Evolutionary conservation across 2,888 invertebrate genomes (phyloP).

Genomic region (Thecophora atra): DNA sequence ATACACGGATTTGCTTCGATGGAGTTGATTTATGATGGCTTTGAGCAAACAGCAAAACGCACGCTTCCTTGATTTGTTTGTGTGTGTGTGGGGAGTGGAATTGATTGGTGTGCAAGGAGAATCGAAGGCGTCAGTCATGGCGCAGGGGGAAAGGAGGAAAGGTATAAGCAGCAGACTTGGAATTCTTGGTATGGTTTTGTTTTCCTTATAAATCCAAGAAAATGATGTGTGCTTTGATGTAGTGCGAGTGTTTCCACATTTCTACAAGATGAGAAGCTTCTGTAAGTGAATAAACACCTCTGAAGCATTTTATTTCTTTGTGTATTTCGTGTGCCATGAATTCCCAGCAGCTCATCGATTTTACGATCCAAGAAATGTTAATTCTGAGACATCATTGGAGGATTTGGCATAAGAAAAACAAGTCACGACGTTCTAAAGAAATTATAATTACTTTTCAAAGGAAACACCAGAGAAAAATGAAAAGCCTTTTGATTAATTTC

Average conservation of each 20-base stretch:
- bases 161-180: neutral
- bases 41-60: conserved; percentile 16
- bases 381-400: no score
- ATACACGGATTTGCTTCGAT: neutral
- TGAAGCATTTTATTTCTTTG: no score
- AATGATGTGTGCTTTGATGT: conserved; percentile 9
- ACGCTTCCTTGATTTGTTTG: conserved; percentile 13
- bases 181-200: neutral
- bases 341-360: no score
- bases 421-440: no score
- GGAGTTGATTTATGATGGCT: conserved; percentile 25
- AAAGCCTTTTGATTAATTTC: no score
- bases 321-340: no score
- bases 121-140: neutral
- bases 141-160: neutral
- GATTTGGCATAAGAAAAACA: no score
- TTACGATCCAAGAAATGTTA: no score
- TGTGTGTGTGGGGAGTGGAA: conserved; percentile 3
- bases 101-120: neutral
- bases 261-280: no score
- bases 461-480: no score
- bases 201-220: neutral
- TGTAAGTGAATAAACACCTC: conserved; percentile 9
- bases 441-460: no score
- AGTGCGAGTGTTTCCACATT: neutral